phyloP scores from a whole-genome alignment of 2,797 vertebrate species.

The Kryptopterus vitreolus region DNA sequence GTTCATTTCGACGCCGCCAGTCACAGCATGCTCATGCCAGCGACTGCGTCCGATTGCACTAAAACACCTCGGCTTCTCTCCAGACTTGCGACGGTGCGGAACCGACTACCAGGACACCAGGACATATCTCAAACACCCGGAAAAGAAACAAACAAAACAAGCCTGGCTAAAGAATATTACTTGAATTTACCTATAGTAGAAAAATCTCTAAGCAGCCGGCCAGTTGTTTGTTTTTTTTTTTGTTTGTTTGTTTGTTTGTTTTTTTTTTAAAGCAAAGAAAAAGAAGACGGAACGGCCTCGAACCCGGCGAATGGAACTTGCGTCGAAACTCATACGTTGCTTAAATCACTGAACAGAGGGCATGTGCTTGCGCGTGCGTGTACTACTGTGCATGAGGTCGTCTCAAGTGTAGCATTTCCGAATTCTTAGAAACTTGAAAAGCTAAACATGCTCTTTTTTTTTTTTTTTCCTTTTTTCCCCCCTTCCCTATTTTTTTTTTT shows the following conservation, averaged over 20 bases:
- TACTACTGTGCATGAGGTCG: slow-evolving; percentile 52
- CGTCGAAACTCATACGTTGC: slow-evolving; percentile 23
- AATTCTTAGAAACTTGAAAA: slow-evolving; percentile 63
- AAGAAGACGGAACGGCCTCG: slow-evolving; percentile 6
- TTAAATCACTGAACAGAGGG: slow-evolving; percentile 40
- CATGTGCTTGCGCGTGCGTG: slow-evolving; percentile 48
- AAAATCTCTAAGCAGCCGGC: slow-evolving; percentile 38
- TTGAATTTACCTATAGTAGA: slow-evolving; percentile 42
- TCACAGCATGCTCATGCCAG: slow-evolving; percentile 32
- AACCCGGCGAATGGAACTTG: slow-evolving; percentile 32
- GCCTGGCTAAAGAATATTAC: slow-evolving; percentile 43
- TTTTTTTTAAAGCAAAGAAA: neutral
- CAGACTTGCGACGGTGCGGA: slow-evolving; percentile 8
- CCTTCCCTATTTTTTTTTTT: too few relatives aligned
- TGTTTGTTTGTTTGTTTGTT: too few relatives aligned
- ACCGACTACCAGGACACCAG: slow-evolving; percentile 20
- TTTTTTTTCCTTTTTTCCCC: slow-evolving; percentile 12
- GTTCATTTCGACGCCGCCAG: slow-evolving; percentile 29
- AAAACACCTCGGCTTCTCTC: slow-evolving; percentile 42
- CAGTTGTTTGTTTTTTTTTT: neutral
- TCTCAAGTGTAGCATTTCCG: slow-evolving; percentile 59
- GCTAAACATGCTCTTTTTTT: slow-evolving; percentile 42
- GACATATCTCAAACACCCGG: slow-evolving; percentile 17
- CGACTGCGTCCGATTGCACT: slow-evolving; percentile 50
- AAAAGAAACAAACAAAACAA: too few relatives aligned